Percentiles rank a stretch among this genome's conserved stretches.
Conservation (phyloP, 2,797 vertebrate species). For the Peromyscus attwateri region DNA sequence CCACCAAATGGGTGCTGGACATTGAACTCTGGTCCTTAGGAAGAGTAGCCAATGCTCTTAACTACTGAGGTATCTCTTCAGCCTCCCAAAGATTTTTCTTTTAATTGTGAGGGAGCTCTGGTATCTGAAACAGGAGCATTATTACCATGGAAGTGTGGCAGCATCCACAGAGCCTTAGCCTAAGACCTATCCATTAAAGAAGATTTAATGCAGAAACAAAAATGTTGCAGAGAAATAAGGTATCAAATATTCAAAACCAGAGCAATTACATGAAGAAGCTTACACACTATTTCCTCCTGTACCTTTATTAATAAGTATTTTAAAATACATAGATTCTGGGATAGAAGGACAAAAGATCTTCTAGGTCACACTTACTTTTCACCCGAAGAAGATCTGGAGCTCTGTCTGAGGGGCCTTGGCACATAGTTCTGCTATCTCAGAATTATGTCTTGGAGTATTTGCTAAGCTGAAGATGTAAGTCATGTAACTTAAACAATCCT, state of each 20-base stretch:
- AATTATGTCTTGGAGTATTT: constrained; percentile 31
- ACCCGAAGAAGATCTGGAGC: not conserved
- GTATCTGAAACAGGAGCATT: not conserved
- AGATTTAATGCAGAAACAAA: not conserved
- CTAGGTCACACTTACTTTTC: not conserved
- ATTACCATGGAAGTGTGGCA: not conserved
- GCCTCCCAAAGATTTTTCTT: not conserved
- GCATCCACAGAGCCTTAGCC: not conserved
- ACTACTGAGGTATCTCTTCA: too few species aligned
- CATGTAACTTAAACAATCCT: constrained; percentile 60
- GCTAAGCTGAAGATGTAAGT: constrained; percentile 42
- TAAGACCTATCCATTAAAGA: not conserved
- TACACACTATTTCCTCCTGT: not conserved
- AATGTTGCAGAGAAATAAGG: not conserved
- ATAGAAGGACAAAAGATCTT: not conserved
- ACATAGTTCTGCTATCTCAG: not conserved
- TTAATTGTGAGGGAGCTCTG: not conserved
- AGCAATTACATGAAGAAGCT: not conserved
- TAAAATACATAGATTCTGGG: not conserved
- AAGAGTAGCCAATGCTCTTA: not conserved
- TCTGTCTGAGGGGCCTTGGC: not conserved
- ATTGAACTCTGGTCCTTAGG: not conserved
- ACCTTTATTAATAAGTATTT: not conserved
- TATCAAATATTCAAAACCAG: not conserved
- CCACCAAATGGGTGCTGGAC: not conserved